Evolutionary conservation across 2,797 vertebrate genomes (phyloP), one percentile per base, ranked within the genome.

Genomic region (Emys orbicularis): DNA sequence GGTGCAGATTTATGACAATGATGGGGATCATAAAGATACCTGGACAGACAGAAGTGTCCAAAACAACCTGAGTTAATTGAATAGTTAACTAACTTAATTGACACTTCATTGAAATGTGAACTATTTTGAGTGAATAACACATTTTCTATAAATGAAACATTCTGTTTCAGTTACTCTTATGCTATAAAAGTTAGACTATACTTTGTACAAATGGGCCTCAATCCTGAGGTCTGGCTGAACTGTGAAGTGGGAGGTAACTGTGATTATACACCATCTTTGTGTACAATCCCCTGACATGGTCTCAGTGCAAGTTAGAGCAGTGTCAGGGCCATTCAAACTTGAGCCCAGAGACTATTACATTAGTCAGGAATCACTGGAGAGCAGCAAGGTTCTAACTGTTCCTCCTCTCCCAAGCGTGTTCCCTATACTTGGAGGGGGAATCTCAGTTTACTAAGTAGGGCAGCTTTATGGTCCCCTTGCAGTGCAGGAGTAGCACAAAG

Each of bases 1-100:
- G 80, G 15, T 68, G 79, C 90, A 91, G 95, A 79, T 21, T 88
- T 93, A 84, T 94, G 94, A 94, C 41, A 54, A 34, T 87, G 91
- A 6, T 87, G 87, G 82, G 87, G 72, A 72, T 86, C 95, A 94
- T 56, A 3, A 93, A 72, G 79, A 87, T 94, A 91, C 90, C 80
- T 85, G 89, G 94, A 93, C 65, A 94, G 83, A 4, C 12, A 86
- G 65, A 91, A 95, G 91, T 59, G 84, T 95, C 13, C 59, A 61
- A 93, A 94, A 94, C 91, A 72, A 93, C 41, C 25, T 21, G 74
- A 89, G 84, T 92, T 95, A 94, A 95, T 86, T 6, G 0, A 88
- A 34, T 61, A 61, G 31, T 34, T 61, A 61, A 34, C n/a, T 68
- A 68, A 84, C 94, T 96, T 82, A 50, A 29, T 83, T 95, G 89